These are phyloP conservation scores for Helicoverpa armigera DNA, from an alignment of 1,140 invertebrate species.

Conservation along the genomic window DNA sequence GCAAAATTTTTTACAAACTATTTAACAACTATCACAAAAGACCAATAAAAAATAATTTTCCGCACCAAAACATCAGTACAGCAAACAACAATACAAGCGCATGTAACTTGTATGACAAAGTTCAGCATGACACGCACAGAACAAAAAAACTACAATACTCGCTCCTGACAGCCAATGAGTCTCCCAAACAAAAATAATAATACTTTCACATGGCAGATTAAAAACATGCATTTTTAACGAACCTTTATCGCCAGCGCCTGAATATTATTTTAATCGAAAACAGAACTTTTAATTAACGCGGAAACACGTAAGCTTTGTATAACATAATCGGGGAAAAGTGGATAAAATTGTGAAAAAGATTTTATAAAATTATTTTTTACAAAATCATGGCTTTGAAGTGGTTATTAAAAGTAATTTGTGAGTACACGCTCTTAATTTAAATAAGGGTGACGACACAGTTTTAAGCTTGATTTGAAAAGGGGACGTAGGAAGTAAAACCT, in stretches of 20 bases:
- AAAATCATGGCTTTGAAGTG: background rate
- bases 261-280: slow-evolving; percentile 49
- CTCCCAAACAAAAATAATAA: slow-evolving; percentile 33
- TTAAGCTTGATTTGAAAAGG: too few relatives aligned
- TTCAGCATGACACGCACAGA: slow-evolving; percentile 8
- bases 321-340: slow-evolving; percentile 12
- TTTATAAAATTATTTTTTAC: background rate
- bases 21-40: too few relatives aligned
- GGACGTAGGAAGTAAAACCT: too few relatives aligned
- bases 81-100: background rate
- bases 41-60: too few relatives aligned
- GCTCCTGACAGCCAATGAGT: slow-evolving; percentile 8
- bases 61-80: background rate
- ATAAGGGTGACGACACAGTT: too few relatives aligned
- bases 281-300: slow-evolving; percentile 46
- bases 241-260: slow-evolving; percentile 26
- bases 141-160: slow-evolving; percentile 30
- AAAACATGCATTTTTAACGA: slow-evolving; percentile 49
- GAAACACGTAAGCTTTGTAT: slow-evolving; percentile 20
- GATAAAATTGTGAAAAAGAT: background rate
- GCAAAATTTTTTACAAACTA: too few relatives aligned
- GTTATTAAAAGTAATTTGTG: background rate
- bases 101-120: background rate
- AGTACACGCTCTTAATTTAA: too few relatives aligned
- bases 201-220: slow-evolving; percentile 46